Conservation (phyloP, 2,888 invertebrate genomes). For the Drosophila bunnanda region DNA sequence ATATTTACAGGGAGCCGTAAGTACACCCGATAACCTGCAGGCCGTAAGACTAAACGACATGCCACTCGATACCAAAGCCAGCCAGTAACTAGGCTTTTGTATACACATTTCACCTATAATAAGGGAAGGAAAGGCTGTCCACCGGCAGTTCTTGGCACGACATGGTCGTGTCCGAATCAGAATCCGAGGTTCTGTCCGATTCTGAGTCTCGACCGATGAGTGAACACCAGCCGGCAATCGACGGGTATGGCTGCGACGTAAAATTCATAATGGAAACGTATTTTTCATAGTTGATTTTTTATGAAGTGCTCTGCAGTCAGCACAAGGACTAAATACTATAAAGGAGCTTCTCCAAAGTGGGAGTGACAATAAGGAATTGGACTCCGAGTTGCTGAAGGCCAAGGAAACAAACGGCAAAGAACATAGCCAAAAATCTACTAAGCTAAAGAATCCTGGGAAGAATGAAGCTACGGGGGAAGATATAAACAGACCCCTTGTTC, state of each 20-base stretch:
- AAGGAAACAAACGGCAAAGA: neutral
- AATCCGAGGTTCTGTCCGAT: slow-evolving; percentile 19
- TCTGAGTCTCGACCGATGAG: slow-evolving; percentile 9
- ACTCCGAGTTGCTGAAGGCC: too few relatives aligned
- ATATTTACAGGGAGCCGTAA: slow-evolving; percentile 22
- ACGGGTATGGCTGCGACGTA: slow-evolving; percentile 11
- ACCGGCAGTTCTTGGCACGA: slow-evolving; percentile 53
- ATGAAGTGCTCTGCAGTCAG: neutral
- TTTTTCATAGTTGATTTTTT: neutral
- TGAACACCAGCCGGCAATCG: neutral
- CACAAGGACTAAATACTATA: neutral
- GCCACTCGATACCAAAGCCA: slow-evolving; percentile 14
- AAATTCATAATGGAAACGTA: neutral
- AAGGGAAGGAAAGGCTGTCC: slow-evolving; percentile 23
- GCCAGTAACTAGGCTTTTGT: slow-evolving; percentile 17
- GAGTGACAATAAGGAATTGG: neutral
- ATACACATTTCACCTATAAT: slow-evolving; percentile 42
- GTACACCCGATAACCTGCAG: slow-evolving; percentile 22
- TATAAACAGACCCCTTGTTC: slow-evolving; percentile 55
- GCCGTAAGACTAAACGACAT: slow-evolving; percentile 23
- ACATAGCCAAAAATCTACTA: neutral
- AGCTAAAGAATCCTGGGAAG: neutral
- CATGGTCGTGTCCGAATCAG: slow-evolving; percentile 47
- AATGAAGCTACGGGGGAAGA: slow-evolving; percentile 37
- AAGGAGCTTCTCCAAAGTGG: neutral